phyloP scores from a whole-genome alignment of 2,797 vertebrate species.

The Pygocentrus nattereri region DNA sequence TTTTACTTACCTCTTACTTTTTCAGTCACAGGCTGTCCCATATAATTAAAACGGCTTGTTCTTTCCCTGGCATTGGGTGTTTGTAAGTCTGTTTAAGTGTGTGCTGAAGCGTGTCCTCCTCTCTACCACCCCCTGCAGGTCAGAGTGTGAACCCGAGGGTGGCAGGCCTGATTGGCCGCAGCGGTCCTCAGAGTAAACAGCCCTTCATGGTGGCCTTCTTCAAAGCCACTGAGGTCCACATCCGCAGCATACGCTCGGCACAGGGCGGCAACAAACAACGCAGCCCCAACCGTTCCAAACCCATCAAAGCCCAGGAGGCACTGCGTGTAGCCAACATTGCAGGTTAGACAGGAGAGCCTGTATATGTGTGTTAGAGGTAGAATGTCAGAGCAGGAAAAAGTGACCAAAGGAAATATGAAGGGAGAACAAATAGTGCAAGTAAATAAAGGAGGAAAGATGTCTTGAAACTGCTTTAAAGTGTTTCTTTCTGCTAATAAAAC shows the following conservation, averaged over 20 bases:
- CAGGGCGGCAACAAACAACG: conserved; percentile 83
- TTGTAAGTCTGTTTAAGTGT: not conserved
- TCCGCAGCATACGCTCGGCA: conserved; percentile 91
- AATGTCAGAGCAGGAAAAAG: not conserved
- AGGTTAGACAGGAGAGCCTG: conserved; percentile 77
- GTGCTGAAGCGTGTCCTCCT: conserved; percentile 23
- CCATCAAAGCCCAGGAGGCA: conserved; percentile 91
- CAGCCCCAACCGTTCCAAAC: conserved; percentile 89
- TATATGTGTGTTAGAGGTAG: conserved; percentile 15
- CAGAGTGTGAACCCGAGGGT: conserved; percentile 93
- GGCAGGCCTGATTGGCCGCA: conserved; percentile 91
- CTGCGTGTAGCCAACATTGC: conserved; percentile 90
- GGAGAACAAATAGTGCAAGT: not conserved
- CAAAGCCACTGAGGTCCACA: conserved; percentile 95
- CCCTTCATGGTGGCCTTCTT: conserved; percentile 99
- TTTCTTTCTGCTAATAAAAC: not conserved
- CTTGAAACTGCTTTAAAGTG: not conserved
- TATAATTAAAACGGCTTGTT: not conserved
- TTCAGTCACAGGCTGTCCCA: not conserved
- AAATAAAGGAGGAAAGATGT: not conserved
- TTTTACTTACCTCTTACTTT: not conserved
- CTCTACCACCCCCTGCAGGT: conserved; percentile 79
- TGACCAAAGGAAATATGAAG: not conserved
- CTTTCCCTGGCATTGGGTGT: not conserved
- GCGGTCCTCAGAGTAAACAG: conserved; percentile 96